phyloP scores from a whole-genome alignment of 2,113 vertebrate species.

The Daboia siamensis region DNA sequence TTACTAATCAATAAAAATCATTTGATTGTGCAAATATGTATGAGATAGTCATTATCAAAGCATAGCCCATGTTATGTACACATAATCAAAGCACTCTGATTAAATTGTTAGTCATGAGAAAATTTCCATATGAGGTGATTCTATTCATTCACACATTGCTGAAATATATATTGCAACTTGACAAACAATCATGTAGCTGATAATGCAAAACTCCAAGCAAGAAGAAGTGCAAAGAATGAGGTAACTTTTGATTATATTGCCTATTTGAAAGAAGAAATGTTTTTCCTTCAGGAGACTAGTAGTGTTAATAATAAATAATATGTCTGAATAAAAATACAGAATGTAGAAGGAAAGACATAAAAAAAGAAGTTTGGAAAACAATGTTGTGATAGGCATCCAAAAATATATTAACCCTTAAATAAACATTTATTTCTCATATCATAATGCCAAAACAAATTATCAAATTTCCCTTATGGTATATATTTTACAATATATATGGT shows the following conservation, averaged over 20 bases:
- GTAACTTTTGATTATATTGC: slow-evolving; percentile 23
- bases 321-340: background rate
- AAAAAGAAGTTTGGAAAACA: background rate
- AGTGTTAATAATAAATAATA: background rate
- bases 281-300: background rate
- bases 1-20: slow-evolving; percentile 48
- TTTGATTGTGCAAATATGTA: slow-evolving; percentile 53
- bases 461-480: background rate
- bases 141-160: slow-evolving; percentile 52
- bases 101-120: slow-evolving; percentile 54
- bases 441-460: background rate
- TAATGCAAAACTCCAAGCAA: slow-evolving; percentile 48
- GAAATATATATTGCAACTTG: slow-evolving; percentile 58
- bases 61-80: slow-evolving; percentile 39
- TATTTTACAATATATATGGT: background rate
- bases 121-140: slow-evolving; percentile 34
- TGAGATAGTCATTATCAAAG: slow-evolving; percentile 45
- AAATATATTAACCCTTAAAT: background rate
- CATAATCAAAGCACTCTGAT: slow-evolving; percentile 53
- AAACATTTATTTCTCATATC: background rate
- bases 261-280: slow-evolving; percentile 23
- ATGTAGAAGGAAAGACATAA: background rate
- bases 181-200: slow-evolving; percentile 50
- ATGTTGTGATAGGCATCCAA: background rate
- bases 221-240: slow-evolving; percentile 25